These are phyloP conservation scores for Pelmatolapia mariae DNA, from an alignment of 2,113 vertebrate genomes.

Conservation along the genomic window DNA sequence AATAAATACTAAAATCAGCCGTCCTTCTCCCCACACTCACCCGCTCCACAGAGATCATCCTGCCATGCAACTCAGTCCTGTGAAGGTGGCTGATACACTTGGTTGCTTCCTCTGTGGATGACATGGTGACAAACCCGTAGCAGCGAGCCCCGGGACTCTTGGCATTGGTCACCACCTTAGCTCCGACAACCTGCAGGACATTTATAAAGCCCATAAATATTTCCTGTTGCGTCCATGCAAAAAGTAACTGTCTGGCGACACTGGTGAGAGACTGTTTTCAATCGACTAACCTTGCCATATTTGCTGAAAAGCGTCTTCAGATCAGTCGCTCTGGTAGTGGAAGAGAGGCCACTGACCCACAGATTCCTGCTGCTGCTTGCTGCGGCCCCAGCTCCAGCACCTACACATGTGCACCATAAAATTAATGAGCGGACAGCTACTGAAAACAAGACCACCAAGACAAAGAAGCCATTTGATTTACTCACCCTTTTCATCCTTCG, in stretches of 20 bases:
- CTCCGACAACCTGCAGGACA: slow-evolving; percentile 84
- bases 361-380: slow-evolving; percentile 80
- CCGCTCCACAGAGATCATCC: slow-evolving; percentile 96
- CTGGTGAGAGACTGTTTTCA: fast-evolving
- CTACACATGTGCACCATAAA: slow-evolving; percentile 13
- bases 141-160: slow-evolving; percentile 95
- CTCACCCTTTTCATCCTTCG: slow-evolving; percentile 91
- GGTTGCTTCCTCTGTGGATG: slow-evolving; percentile 87
- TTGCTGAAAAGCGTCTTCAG: slow-evolving; percentile 97
- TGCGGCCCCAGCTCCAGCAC: slow-evolving; percentile 51
- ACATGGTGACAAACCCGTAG: slow-evolving; percentile 97
- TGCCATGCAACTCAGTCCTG: slow-evolving; percentile 91
- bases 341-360: slow-evolving; percentile 96
- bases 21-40: slow-evolving; percentile 48
- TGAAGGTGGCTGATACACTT: slow-evolving; percentile 92
- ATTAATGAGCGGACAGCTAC: background rate
- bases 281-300: slow-evolving; percentile 83
- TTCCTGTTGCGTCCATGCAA: fast-evolving
- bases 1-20: background rate
- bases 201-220: background rate
- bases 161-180: slow-evolving; percentile 96
- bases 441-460: background rate
- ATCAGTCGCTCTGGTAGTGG: slow-evolving; percentile 93
- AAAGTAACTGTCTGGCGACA: fast-evolving
- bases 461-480: background rate